These are phyloP conservation scores for Cotesia congregata DNA, from an alignment of 2,888 invertebrate genomes.

Conservation along the genomic window DNA sequence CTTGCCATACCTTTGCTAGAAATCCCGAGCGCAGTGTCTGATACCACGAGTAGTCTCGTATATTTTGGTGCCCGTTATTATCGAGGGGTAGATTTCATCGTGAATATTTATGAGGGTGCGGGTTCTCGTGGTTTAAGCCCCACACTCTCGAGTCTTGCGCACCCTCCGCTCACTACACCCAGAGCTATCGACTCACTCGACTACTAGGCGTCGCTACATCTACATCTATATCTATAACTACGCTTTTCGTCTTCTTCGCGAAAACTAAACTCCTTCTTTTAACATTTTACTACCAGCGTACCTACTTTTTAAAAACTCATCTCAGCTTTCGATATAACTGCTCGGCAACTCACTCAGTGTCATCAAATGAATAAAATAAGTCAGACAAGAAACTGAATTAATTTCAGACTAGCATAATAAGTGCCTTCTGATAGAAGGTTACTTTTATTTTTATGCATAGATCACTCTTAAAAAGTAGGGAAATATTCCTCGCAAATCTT, in stretches of 20 bases:
- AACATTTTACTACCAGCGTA: not conserved
- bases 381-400: not conserved
- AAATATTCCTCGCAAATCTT: not conserved
- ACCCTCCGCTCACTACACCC: constrained; percentile 6
- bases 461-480: not conserved
- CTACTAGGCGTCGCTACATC: constrained; percentile 5
- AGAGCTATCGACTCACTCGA: not conserved
- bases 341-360: not conserved
- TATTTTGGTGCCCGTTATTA: constrained; percentile 67
- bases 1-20: constrained; percentile 38
- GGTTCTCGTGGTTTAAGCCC: constrained; percentile 54
- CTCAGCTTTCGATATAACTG: constrained; percentile 49
- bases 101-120: constrained; percentile 68
- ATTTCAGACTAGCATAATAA: not conserved
- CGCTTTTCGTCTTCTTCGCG: not conserved
- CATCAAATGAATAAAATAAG: constrained; percentile 15
- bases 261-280: not conserved
- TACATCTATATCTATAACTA: too few species aligned
- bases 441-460: not conserved
- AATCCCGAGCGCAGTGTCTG: constrained; percentile 51
- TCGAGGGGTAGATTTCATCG: constrained; percentile 69
- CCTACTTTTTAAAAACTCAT: constrained; percentile 32
- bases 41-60: constrained; percentile 57
- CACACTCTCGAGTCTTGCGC: constrained; percentile 37
- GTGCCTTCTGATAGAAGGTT: not conserved